Evolutionary conservation across 1,140 invertebrate species (phyloP), one percentile per base, ranked within the genome.

Genomic region (Euura lappo): DNA sequence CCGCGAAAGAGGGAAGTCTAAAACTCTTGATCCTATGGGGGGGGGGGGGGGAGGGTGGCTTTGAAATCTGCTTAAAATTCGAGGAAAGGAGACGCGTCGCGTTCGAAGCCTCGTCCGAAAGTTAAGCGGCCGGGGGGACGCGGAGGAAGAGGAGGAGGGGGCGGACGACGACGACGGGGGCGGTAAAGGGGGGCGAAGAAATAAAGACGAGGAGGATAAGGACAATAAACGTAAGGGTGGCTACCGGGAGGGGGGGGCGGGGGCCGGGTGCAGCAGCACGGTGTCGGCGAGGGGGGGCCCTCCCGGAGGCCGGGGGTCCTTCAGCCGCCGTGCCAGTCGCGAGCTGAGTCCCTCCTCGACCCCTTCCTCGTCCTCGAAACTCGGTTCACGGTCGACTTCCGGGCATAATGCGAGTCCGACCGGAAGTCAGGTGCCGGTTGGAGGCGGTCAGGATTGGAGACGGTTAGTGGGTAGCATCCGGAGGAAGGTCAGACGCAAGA

Each of bases 381-480:
- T 70, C 51, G 51, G 51, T 60, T 60, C 51, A n/a, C 51, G 13
- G 51, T 60, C 51, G 13, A 60, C 51, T 8, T n/a, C 51, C 8
- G 51, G 51, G 3, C 51, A 60, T 8, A 60, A 60, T 60, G 70
- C 71, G 75, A 75, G 72, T 78, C 73, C 68, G 74, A 71, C 44
- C 45, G 70, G 47, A 76, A 75, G 73, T 69, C 76, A 72, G 65
- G 76, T 70, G 72, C 78, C 77, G 2, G 70, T 75, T 47, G 75
- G 77, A 68, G 60, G 77, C 70, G 78, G 81, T 65, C 86, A 87
- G 75, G 87, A 88, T 80, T 86, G 86, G 87, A 79, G 86, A 82
- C 78, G 86, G 80, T 72, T 88, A 82, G 84, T 88, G 45, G 87
- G 86, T 45, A 87, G 85, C 75, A 88, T 88, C 46, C 79, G 83